Conservation (phyloP, 2,888 invertebrate species). For the Metellina segmentata region DNA sequence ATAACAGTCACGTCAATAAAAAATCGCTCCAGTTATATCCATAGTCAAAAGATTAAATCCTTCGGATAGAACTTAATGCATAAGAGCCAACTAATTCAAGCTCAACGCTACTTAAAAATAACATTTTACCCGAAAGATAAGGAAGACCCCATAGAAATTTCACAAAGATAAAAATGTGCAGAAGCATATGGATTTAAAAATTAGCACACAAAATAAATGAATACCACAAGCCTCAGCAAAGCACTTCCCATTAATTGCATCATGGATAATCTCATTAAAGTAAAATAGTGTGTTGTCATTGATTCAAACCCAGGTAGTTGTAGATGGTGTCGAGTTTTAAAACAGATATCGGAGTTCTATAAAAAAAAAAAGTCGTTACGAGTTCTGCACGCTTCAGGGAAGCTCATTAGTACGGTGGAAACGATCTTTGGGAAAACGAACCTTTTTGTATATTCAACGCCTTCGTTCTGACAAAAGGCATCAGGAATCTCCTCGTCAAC, state of each 20-base stretch:
- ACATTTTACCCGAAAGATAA: too few species aligned
- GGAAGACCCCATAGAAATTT: too few species aligned
- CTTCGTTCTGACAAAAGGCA: not conserved
- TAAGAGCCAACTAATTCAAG: too few species aligned
- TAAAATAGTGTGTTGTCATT: not conserved
- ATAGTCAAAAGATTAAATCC: too few species aligned
- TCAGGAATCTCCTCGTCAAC: too few species aligned
- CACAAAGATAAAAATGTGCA: not conserved
- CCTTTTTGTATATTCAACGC: not conserved
- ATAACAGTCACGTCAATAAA: too few species aligned
- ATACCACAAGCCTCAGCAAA: not conserved
- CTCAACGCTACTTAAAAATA: too few species aligned
- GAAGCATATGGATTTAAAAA: not conserved
- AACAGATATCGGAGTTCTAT: constrained; percentile 1
- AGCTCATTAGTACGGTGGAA: not conserved
- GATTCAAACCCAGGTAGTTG: not conserved
- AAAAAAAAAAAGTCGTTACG: not conserved
- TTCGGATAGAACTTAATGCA: too few species aligned
- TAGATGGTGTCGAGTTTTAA: not conserved
- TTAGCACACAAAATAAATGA: not conserved
- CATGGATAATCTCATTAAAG: not conserved
- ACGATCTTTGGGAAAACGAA: not conserved
- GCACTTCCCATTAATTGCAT: not conserved
- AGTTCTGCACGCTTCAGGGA: not conserved
- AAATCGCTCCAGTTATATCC: too few species aligned